Evolutionary conservation across 2,113 vertebrate genomes (phyloP), one percentile per base, ranked within the genome.

Genomic region (Morone saxatilis): DNA sequence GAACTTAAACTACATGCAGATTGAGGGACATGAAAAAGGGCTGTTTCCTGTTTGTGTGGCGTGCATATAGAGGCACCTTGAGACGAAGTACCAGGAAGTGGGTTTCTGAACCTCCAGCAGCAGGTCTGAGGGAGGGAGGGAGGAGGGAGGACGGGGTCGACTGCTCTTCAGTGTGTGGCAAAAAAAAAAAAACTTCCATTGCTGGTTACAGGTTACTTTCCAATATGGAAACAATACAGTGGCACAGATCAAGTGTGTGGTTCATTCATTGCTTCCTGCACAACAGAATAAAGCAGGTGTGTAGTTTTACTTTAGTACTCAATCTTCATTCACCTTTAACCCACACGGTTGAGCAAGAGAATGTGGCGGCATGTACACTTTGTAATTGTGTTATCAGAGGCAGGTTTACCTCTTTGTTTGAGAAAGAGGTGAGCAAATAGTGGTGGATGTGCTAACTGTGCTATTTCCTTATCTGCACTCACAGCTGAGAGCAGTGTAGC

Each of bases 21-120:
- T 14, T 67, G 83, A 78, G 81, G 89, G 85, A 92, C 88, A 86
- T 89, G 86, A 94, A 90, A 93, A 89, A 88, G 72, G 84, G 77
- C 89, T 88, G 92, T 80, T 95, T 95, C 95, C 94, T 95, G 95
- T 95, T 94, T 95, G 91, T 90, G 90, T n/a, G 86, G 69, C 68
- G 71, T 84, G 61, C 56, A 17, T 68, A 56, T 41, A 76, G 80
- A 92, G 63, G 73, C 89, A 94, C 91, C 91, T 93, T 88, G 78
- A 93, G 43, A 84, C 41, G 67, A 83, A 83, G 74, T 66, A 84
- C 67, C 86, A 94, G 95, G 95, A 95, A 95, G 94, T 95, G 95
- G 93, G 80, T 94, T 93, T 94, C 71, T 84, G 56, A 89, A 77
- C 78, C 91, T 89, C 61, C 56, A 75, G 76, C 72, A 84, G 50